A percentile compares a stretch with the other conserved stretches of the same genome.
Evolutionary conservation across 2,113 vertebrate species (phyloP).

Genomic region (Rhadina sibilatrix): DNA sequence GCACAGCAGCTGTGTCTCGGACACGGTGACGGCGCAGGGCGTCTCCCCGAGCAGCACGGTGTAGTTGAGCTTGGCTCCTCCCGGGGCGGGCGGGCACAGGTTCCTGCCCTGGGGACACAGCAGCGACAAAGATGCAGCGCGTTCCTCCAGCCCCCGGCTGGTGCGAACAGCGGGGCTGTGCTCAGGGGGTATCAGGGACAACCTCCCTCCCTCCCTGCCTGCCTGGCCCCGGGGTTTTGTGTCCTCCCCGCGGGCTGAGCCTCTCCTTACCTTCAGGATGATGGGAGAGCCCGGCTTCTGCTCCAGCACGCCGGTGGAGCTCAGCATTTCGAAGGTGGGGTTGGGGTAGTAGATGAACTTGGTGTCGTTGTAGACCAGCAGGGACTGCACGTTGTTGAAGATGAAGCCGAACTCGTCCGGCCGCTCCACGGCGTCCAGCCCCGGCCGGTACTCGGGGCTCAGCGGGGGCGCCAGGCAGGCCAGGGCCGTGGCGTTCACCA

Average conservation of each 20-base stretch:
- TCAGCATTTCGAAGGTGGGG: constrained; percentile 92
- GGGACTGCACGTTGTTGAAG: constrained; percentile 95
- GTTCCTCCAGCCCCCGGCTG: background rate
- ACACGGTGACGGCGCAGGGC: constrained; percentile 91
- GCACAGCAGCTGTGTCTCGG: constrained; percentile 94
- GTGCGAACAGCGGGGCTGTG: fast-evolving
- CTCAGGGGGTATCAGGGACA: fast-evolving
- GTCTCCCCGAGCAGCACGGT: constrained; percentile 93
- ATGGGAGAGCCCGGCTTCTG: constrained; percentile 97
- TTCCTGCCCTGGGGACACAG: constrained; percentile 87
- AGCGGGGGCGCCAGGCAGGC: constrained; percentile 89
- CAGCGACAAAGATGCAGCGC: background rate
- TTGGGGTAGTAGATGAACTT: constrained; percentile 97
- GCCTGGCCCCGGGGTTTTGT: too few species aligned
- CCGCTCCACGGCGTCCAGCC: constrained; percentile 86
- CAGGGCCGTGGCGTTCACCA: constrained; percentile 86
- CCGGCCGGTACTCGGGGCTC: constrained; percentile 80
- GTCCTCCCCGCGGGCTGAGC: background rate
- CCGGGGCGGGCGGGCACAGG: constrained; percentile 89
- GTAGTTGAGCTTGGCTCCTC: constrained; percentile 96
- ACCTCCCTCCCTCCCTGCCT: background rate
- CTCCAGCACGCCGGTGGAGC: constrained; percentile 85
- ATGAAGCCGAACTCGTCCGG: constrained; percentile 96
- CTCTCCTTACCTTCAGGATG: constrained; percentile 88
- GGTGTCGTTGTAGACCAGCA: constrained; percentile 95